These are phyloP conservation scores for Megalops cyprinoides DNA, from an alignment of 2,797 vertebrate species.

Conservation along the genomic window DNA sequence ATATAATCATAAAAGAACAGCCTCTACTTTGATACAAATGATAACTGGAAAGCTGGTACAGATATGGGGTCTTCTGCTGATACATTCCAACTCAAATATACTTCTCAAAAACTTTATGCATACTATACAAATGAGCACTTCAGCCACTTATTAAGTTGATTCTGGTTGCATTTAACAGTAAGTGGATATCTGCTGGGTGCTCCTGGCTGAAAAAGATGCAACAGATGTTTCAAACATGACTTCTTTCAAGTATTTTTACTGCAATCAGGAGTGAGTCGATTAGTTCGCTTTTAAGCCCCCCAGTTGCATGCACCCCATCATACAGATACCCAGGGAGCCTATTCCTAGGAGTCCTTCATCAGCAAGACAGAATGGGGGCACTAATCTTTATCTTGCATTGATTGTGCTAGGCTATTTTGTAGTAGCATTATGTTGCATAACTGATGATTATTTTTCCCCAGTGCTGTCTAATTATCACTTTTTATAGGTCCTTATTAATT, in stretches of 20 bases:
- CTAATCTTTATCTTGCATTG: not conserved
- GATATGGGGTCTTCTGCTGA: not conserved
- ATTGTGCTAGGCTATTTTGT: slow-evolving; percentile 11
- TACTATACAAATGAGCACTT: too few relatives aligned
- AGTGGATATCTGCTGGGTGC: not conserved
- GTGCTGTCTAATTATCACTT: not conserved
- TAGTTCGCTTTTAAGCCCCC: not conserved
- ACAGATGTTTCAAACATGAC: not conserved
- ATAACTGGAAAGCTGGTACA: not conserved
- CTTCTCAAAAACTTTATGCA: not conserved
- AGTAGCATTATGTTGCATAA: not conserved
- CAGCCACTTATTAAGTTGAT: not conserved
- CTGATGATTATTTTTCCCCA: not conserved
- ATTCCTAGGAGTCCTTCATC: not conserved
- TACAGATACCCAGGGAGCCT: not conserved
- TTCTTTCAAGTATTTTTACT: not conserved
- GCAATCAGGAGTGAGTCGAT: not conserved
- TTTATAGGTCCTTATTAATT: not conserved
- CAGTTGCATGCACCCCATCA: not conserved
- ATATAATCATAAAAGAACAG: not conserved
- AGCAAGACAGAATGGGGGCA: not conserved
- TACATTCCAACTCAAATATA: not conserved
- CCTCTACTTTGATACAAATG: not conserved
- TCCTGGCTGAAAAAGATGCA: not conserved
- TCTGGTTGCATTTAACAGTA: not conserved